These are phyloP conservation scores for Entosphenus tridentatus DNA, from an alignment of 2,113 vertebrate genomes.

Conservation along the genomic window DNA sequence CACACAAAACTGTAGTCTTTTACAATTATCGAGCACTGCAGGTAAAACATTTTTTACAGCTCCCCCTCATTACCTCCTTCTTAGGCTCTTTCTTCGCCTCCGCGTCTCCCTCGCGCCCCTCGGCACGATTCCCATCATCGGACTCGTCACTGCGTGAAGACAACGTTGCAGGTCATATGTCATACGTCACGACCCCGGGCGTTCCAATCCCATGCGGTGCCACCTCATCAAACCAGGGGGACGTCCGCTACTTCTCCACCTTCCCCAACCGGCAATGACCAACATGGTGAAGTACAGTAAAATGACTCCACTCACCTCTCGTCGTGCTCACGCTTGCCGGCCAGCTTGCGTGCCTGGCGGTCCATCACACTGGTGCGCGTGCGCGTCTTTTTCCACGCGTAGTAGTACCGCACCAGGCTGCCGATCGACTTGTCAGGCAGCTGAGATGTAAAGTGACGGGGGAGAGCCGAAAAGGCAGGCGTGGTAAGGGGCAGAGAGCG, in stretches of 20 bases:
- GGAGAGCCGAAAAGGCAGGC: background rate
- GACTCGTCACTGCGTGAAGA: slow-evolving; percentile 56
- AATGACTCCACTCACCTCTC: slow-evolving; percentile 35
- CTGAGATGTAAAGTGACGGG: slow-evolving; percentile 22
- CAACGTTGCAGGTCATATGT: background rate
- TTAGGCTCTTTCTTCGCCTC: slow-evolving; percentile 87
- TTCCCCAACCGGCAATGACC: background rate
- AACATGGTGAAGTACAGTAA: background rate
- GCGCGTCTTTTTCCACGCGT: slow-evolving; percentile 93
- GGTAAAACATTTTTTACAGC: background rate
- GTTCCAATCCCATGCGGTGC: too few relatives aligned
- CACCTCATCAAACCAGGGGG: too few relatives aligned
- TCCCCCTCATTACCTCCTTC: slow-evolving; percentile 52
- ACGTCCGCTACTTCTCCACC: background rate
- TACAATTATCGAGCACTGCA: too few relatives aligned
- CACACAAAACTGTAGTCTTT: too few relatives aligned
- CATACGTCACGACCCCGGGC: too few relatives aligned
- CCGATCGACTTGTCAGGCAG: slow-evolving; percentile 90
- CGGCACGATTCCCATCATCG: slow-evolving; percentile 61
- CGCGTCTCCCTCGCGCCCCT: slow-evolving; percentile 81
- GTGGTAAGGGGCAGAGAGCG: background rate
- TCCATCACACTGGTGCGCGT: slow-evolving; percentile 94
- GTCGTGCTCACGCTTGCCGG: slow-evolving; percentile 60
- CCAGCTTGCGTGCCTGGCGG: slow-evolving; percentile 69
- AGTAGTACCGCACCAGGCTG: slow-evolving; percentile 84